Evolutionary conservation across 2,113 vertebrate species (phyloP).

Genomic region (Jaculus jaculus): DNA sequence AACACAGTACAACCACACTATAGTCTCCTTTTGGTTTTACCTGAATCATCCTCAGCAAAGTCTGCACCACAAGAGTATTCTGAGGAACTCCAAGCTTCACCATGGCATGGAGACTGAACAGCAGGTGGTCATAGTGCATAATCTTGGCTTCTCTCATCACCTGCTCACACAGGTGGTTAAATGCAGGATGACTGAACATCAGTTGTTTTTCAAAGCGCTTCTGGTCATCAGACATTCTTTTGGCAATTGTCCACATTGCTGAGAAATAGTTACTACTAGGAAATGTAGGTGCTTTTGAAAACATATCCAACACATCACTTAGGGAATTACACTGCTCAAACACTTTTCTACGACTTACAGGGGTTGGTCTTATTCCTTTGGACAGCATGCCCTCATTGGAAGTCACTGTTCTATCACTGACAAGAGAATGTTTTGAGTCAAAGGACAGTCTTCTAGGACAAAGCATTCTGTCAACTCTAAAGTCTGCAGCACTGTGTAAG

Average conservation of each 20-base stretch:
- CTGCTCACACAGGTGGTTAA: conserved; percentile 85
- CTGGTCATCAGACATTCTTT: conserved; percentile 87
- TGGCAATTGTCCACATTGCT: conserved; percentile 86
- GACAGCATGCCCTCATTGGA: conserved; percentile 37
- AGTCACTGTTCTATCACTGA: background rate
- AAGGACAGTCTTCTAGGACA: conserved; percentile 35
- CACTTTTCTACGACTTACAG: conserved; percentile 12
- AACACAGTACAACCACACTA: background rate
- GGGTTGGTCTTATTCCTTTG: conserved; percentile 20
- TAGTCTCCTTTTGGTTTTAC: conserved; percentile 79
- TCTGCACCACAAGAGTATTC: conserved; percentile 90
- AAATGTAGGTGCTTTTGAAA: conserved; percentile 52
- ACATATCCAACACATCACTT: conserved; percentile 89
- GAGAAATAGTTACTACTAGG: conserved; percentile 82
- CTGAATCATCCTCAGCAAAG: conserved; percentile 90
- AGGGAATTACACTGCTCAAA: conserved; percentile 86
- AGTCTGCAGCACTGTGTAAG: background rate
- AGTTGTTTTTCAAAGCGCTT: conserved; percentile 86
- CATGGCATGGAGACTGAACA: conserved; percentile 87
- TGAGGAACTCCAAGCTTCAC: conserved; percentile 90
- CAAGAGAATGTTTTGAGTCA: conserved; percentile 4
- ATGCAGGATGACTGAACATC: conserved; percentile 89
- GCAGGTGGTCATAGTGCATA: conserved; percentile 80
- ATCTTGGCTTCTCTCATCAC: conserved; percentile 75
- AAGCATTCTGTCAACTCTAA: background rate